phyloP scores from a whole-genome alignment of 2,888 invertebrate genomes.

The Cosmorhoe ocellata region DNA sequence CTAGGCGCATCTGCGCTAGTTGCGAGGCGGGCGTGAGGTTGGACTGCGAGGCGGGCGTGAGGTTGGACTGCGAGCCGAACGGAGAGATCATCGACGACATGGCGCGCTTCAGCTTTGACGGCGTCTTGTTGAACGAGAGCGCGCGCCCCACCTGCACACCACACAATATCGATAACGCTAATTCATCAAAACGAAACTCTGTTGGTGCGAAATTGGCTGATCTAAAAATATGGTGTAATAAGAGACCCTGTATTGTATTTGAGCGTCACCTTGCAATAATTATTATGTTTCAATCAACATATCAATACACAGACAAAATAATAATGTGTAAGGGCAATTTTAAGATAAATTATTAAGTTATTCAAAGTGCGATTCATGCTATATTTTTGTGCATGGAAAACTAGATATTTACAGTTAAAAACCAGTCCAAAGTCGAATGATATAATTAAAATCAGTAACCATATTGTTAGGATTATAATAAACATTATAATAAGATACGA shows the following conservation, averaged over 20 bases:
- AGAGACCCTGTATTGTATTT: no score
- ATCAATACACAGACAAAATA: no score
- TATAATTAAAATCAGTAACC: slow-evolving; percentile 6
- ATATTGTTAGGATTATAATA: slow-evolving; percentile 17
- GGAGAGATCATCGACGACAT: slow-evolving; percentile 97
- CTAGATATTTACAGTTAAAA: slow-evolving; percentile 1
- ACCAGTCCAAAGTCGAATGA: neutral
- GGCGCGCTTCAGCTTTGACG: slow-evolving; percentile 95
- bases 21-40: slow-evolving; percentile 92
- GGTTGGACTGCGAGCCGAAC: slow-evolving; percentile 91
- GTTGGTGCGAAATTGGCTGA: neutral
- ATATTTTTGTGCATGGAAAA: slow-evolving; percentile 6
- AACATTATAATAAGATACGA: slow-evolving; percentile 20
- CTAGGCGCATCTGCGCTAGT: slow-evolving; percentile 92
- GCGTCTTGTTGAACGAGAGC: slow-evolving; percentile 97
- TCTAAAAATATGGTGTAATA: neutral
- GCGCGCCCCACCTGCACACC: slow-evolving; percentile 90
- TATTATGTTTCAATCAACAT: no score
- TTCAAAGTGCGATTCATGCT: slow-evolving; percentile 13
- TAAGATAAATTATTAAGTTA: neutral
- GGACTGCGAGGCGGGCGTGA: slow-evolving; percentile 93
- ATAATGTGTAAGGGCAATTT: no score
- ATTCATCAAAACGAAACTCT: neutral
- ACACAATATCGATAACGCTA: neutral
- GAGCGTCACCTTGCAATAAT: no score